These are phyloP conservation scores for Campylomormyrus tamandua DNA, from an alignment of 2,113 vertebrate species.

Conservation along the genomic window DNA sequence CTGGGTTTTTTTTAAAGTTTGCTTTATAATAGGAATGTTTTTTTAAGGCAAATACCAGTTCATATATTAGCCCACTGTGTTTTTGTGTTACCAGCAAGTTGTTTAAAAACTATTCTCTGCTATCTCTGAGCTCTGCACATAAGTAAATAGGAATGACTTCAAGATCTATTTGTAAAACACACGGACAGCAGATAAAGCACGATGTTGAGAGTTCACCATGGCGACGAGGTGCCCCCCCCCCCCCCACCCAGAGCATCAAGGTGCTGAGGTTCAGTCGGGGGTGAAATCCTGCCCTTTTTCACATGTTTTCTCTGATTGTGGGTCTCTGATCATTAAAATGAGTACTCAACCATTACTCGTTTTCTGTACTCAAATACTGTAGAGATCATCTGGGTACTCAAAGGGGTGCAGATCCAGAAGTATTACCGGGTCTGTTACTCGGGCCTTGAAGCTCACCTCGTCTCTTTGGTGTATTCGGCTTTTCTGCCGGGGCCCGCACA, in stretches of 20 bases:
- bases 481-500: background rate
- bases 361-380: background rate
- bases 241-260: background rate
- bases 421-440: background rate
- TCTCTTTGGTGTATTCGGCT: background rate
- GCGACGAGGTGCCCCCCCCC: background rate
- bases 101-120: background rate
- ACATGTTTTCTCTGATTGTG: background rate
- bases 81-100: background rate
- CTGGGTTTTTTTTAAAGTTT: background rate
- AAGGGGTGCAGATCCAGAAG: background rate
- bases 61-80: background rate
- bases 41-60: background rate
- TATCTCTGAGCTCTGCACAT: background rate
- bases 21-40: background rate
- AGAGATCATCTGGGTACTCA: background rate
- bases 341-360: background rate
- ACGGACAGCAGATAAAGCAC: background rate
- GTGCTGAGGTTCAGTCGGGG: background rate
- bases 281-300: background rate
- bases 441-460: background rate
- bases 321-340: background rate
- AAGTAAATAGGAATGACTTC: background rate
- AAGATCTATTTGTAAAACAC: background rate
- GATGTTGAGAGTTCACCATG: background rate